These are phyloP conservation scores for Notodonta ziczac DNA, from an alignment of 2,888 invertebrate genomes.

Conservation along the genomic window DNA sequence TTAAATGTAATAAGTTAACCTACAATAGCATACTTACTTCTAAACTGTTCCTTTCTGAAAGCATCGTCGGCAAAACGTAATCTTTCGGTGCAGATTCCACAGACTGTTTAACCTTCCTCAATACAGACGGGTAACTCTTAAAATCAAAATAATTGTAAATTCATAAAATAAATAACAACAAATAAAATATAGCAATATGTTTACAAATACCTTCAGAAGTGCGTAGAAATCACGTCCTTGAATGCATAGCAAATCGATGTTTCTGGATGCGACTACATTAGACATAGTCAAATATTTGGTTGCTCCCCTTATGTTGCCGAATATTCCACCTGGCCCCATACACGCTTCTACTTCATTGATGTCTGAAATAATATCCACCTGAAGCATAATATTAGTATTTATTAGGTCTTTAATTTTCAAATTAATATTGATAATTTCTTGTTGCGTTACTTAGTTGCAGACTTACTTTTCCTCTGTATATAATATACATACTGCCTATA, in stretches of 20 bases:
- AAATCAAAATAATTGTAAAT: constrained; percentile 30
- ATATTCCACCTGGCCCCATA: constrained; percentile 81
- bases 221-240: constrained; percentile 75
- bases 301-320: constrained; percentile 77
- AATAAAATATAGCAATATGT: not conserved
- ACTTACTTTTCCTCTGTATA: constrained; percentile 76
- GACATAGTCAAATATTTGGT: constrained; percentile 70
- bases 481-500: constrained; percentile 71
- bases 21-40: constrained; percentile 47
- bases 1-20: no score
- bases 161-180: constrained; percentile 5
- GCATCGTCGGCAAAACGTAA: constrained; percentile 73
- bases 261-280: constrained; percentile 74
- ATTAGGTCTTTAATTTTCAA: no score
- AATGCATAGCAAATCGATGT: constrained; percentile 77
- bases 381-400: constrained; percentile 8
- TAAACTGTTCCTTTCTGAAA: constrained; percentile 51
- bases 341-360: constrained; percentile 76
- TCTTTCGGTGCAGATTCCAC: constrained; percentile 70
- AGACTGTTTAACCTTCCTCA: constrained; percentile 69
- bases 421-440: no score
- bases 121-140: constrained; percentile 77
- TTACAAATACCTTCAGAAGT: constrained; percentile 64
- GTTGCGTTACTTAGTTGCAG: not conserved
- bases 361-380: constrained; percentile 75